phyloP scores from a whole-genome alignment of 1,140 invertebrate genomes.

The Danaus melanippus region DNA sequence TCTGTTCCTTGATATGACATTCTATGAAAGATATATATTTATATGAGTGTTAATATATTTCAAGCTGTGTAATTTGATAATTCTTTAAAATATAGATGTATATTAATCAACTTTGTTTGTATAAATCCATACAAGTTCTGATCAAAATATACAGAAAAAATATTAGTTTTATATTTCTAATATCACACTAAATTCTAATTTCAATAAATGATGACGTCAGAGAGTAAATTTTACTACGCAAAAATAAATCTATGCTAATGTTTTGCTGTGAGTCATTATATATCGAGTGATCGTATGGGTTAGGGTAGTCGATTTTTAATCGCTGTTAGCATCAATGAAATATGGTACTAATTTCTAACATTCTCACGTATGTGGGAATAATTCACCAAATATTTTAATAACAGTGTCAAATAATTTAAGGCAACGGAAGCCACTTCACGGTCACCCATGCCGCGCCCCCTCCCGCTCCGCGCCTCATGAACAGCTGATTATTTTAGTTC shows the following conservation, averaged over 20 bases:
- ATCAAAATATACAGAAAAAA: too few relatives aligned
- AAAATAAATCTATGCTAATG: slow-evolving; percentile 27
- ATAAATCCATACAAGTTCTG: too few relatives aligned
- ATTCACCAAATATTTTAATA: too few relatives aligned
- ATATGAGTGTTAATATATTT: too few relatives aligned
- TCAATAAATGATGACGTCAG: slow-evolving; percentile 25
- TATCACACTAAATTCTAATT: too few relatives aligned
- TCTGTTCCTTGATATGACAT: slow-evolving; percentile 78
- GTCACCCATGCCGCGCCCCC: slow-evolving; percentile 59
- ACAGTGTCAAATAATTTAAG: slow-evolving; percentile 26
- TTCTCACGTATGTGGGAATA: too few relatives aligned
- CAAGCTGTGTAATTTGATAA: too few relatives aligned
- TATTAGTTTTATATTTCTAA: too few relatives aligned
- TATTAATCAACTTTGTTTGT: too few relatives aligned
- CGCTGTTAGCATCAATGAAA: too few relatives aligned
- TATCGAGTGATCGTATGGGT: slow-evolving; percentile 16
- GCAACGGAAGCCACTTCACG: slow-evolving; percentile 41
- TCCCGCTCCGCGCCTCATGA: slow-evolving; percentile 44
- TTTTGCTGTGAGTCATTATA: slow-evolving; percentile 38
- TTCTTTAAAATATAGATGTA: too few relatives aligned
- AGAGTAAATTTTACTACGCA: slow-evolving; percentile 32
- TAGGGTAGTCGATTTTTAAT: slow-evolving; percentile 6
- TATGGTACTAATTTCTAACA: too few relatives aligned
- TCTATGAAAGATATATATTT: slow-evolving; percentile 59
- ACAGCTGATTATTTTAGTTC: slow-evolving; percentile 71